Percentiles rank a stretch among this genome's conserved stretches.
Conservation (phyloP, 2,888 invertebrate genomes). For the Oxyscelio sp. region DNA sequence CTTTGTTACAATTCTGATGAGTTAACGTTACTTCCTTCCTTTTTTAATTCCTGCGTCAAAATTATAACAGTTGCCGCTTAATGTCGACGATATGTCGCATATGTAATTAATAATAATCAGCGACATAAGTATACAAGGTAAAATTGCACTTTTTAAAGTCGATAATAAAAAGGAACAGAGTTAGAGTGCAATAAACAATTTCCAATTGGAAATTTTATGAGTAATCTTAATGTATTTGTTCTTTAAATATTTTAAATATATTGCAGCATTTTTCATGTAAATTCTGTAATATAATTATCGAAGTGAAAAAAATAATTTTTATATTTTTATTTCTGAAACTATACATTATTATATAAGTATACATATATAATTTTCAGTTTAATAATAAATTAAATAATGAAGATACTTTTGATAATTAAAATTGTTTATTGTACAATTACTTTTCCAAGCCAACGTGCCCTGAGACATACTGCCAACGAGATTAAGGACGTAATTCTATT, state of each 20-base stretch:
- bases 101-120: slow-evolving; percentile 57
- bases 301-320: too few relatives aligned
- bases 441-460: neutral
- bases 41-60: slow-evolving; percentile 33
- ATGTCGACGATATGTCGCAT: slow-evolving; percentile 80
- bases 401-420: too few relatives aligned
- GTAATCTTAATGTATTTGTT: too few relatives aligned
- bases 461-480: slow-evolving; percentile 1
- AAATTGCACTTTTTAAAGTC: slow-evolving; percentile 25
- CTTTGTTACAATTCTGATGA: slow-evolving; percentile 6
- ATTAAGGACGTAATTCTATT: neutral
- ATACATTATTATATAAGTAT: too few relatives aligned
- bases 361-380: too few relatives aligned
- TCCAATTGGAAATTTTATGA: too few relatives aligned
- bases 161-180: neutral
- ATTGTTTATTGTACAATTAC: too few relatives aligned
- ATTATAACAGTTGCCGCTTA: slow-evolving; percentile 65
- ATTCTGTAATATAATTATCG: too few relatives aligned
- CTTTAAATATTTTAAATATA: too few relatives aligned
- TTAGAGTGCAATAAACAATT: neutral
- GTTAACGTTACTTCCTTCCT: neutral
- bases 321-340: too few relatives aligned
- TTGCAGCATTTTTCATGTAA: too few relatives aligned
- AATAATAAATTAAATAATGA: too few relatives aligned
- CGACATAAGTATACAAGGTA: slow-evolving; percentile 2